A percentile compares a stretch with the other conserved stretches of the same genome.
phyloP scores from a whole-genome alignment of 2,888 invertebrate genomes.

The Drosophila yooni region DNA sequence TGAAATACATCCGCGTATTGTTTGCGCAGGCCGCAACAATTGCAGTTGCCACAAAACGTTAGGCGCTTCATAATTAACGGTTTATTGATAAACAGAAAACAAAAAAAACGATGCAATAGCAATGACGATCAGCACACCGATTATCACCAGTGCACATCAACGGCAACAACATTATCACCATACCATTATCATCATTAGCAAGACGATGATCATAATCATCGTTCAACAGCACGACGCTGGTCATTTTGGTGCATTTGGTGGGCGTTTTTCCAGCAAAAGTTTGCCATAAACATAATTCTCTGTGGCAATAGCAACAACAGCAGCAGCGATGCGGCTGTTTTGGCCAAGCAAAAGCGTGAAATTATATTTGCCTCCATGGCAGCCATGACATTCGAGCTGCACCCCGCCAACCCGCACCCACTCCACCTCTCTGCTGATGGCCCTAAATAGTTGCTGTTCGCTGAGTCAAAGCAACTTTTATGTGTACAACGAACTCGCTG shows the following conservation, averaged over 20 bases:
- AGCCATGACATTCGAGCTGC: slow-evolving; percentile 57
- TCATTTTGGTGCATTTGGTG: slow-evolving; percentile 53
- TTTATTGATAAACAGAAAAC: slow-evolving; percentile 70
- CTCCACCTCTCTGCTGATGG: slow-evolving; percentile 6
- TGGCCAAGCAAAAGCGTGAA: slow-evolving; percentile 68
- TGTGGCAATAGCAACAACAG: slow-evolving; percentile 14
- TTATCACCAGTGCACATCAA: slow-evolving; percentile 41
- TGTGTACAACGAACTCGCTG: slow-evolving; percentile 74
- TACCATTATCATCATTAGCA: neutral
- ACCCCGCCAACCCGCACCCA: neutral
- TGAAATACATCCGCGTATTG: slow-evolving; percentile 77
- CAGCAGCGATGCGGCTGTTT: slow-evolving; percentile 39
- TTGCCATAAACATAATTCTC: slow-evolving; percentile 75
- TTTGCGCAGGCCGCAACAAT: slow-evolving; percentile 50
- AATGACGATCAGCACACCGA: slow-evolving; percentile 51
- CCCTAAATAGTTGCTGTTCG: slow-evolving; percentile 57
- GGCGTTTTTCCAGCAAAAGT: slow-evolving; percentile 47
- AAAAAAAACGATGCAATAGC: slow-evolving; percentile 29
- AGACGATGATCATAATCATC: slow-evolving; percentile 9
- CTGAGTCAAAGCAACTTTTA: slow-evolving; percentile 61
- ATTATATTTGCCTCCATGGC: slow-evolving; percentile 60
- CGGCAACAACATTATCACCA: slow-evolving; percentile 4
- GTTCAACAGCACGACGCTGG: slow-evolving; percentile 9
- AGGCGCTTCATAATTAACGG: slow-evolving; percentile 74
- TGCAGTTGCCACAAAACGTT: slow-evolving; percentile 45